These are phyloP conservation scores for Steinernema feltiae DNA, from an alignment of 1,140 invertebrate genomes.

Conservation along the genomic window DNA sequence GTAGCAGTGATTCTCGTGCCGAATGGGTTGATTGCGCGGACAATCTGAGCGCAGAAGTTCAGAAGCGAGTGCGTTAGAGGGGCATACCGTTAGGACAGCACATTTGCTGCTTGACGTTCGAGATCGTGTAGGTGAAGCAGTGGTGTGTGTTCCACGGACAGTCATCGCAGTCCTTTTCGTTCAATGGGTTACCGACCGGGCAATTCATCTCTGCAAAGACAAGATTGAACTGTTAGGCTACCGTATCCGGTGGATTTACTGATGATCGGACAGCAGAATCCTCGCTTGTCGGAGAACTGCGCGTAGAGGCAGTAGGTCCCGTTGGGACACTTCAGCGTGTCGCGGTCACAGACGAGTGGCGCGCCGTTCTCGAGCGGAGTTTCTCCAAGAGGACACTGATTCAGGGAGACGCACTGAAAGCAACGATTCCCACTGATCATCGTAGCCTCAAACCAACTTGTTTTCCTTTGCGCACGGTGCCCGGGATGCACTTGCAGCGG, in stretches of 20 bases:
- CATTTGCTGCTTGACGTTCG: background rate
- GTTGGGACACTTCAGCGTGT: background rate
- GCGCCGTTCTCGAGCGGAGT: background rate
- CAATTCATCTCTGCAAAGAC: background rate
- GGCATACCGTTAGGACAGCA: slow-evolving; percentile 1
- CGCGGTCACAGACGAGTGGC: background rate
- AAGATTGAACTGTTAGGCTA: background rate
- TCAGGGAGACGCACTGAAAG: slow-evolving; percentile 4
- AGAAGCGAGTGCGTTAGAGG: background rate
- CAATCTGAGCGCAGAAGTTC: background rate
- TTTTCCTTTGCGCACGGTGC: background rate
- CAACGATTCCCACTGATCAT: too few relatives aligned
- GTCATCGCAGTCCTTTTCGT: background rate
- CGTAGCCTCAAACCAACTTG: background rate
- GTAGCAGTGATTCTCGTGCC: background rate
- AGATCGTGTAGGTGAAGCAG: slow-evolving; percentile 7
- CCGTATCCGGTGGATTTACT: background rate
- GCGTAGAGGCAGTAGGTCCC: slow-evolving; percentile 8
- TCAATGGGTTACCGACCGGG: background rate
- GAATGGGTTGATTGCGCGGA: background rate
- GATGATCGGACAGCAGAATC: background rate
- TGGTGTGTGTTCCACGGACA: slow-evolving; percentile 1
- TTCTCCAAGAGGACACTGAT: background rate
- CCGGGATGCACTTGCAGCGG: background rate
- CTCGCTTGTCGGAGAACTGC: background rate